A percentile compares a stretch with the other conserved stretches of the same genome.
Evolutionary conservation across 2,888 invertebrate genomes (phyloP).

Genomic region (Cerceris rybyensis): DNA sequence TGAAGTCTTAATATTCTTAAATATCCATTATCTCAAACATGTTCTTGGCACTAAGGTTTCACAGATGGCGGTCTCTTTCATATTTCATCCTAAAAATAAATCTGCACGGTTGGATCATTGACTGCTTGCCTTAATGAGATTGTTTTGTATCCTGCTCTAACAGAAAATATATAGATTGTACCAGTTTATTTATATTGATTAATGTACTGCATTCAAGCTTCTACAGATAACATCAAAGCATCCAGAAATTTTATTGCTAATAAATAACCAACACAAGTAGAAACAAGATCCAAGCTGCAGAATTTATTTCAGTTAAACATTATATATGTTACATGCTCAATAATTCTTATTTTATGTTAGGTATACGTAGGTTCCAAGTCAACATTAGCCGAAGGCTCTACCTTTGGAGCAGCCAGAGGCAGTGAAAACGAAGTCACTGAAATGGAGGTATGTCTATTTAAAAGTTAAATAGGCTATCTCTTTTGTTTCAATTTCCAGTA

Average conservation of each 20-base stretch:
- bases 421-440: slow-evolving; percentile 78
- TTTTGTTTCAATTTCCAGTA: slow-evolving; percentile 20
- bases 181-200: neutral
- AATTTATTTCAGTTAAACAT: too few species aligned
- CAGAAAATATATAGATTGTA: neutral
- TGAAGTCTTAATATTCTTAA: slow-evolving; percentile 7
- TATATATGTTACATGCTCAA: slow-evolving; percentile 19
- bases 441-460: slow-evolving; percentile 74
- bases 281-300: too few species aligned
- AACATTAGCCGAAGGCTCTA: slow-evolving; percentile 77
- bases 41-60: slow-evolving; percentile 58
- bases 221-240: neutral
- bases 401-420: slow-evolving; percentile 74
- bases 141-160: slow-evolving; percentile 7
- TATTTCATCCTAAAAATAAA: slow-evolving; percentile 70
- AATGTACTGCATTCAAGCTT: neutral
- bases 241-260: neutral
- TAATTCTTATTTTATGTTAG: slow-evolving; percentile 67
- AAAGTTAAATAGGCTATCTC: slow-evolving; percentile 39
- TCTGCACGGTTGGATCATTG: slow-evolving; percentile 53
- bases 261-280: too few species aligned
- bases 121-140: slow-evolving; percentile 33
- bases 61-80: slow-evolving; percentile 50
- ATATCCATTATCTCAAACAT: slow-evolving; percentile 7
- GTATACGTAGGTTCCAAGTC: slow-evolving; percentile 80